phyloP scores from a whole-genome alignment of 2,888 invertebrate genomes.

The Apodemia hepburni region DNA sequence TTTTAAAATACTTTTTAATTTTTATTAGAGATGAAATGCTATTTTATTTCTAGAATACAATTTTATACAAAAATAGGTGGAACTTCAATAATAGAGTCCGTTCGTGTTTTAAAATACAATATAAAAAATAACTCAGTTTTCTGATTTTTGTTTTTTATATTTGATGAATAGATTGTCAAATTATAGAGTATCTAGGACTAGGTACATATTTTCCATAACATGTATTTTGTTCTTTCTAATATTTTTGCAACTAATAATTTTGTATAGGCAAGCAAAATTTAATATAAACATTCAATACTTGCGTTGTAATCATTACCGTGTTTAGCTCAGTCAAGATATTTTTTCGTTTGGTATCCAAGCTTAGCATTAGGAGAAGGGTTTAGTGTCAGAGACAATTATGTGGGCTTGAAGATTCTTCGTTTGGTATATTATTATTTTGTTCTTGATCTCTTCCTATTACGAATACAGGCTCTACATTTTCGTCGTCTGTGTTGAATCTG shows the following conservation, averaged over 20 bases:
- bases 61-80: slow-evolving; percentile 4
- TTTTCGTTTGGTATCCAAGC: slow-evolving; percentile 15
- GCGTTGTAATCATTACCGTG: slow-evolving; percentile 1
- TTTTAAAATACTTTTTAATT: not conserved
- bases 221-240: slow-evolving; percentile 8
- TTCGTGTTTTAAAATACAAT: not conserved
- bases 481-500: slow-evolving; percentile 63
- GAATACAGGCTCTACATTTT: slow-evolving; percentile 61
- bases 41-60: slow-evolving; percentile 1
- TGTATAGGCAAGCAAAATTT: slow-evolving; percentile 12
- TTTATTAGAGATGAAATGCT: not conserved
- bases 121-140: not conserved
- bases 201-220: slow-evolving; percentile 19
- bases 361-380: slow-evolving; percentile 14
- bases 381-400: slow-evolving; percentile 44
- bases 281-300: slow-evolving; percentile 10
- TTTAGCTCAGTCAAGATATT: slow-evolving; percentile 15
- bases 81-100: not conserved
- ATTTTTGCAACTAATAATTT: slow-evolving; percentile 1
- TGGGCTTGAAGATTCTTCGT: slow-evolving; percentile 41
- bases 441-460: slow-evolving; percentile 55
- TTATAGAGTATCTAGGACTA: slow-evolving; percentile 30
- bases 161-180: not conserved
- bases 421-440: slow-evolving; percentile 56
- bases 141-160: not conserved